These are phyloP conservation scores for Perca flavescens DNA, from an alignment of 2,113 vertebrate genomes.

Conservation along the genomic window DNA sequence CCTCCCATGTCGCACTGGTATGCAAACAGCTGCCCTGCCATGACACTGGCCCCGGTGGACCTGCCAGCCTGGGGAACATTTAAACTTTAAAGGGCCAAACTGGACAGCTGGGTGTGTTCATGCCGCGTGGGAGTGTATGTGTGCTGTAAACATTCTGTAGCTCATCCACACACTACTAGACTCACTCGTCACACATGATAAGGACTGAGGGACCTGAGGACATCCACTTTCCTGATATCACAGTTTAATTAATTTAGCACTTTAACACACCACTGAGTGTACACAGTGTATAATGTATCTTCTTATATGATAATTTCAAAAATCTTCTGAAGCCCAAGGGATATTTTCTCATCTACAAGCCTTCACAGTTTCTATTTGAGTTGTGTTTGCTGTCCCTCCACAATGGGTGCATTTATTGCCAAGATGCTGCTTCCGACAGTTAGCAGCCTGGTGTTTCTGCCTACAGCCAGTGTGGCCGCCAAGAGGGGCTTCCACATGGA, in stretches of 20 bases:
- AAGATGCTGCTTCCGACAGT: conserved; percentile 95
- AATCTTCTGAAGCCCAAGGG: neutral
- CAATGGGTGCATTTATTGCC: conserved; percentile 93
- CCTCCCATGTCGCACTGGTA: conserved; percentile 62
- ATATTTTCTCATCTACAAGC: neutral
- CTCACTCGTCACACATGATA: neutral
- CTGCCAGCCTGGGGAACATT: conserved; percentile 72
- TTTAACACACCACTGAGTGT: neutral
- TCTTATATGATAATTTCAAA: neutral
- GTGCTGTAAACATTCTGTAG: neutral
- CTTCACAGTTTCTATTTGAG: neutral
- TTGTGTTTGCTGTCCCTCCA: neutral
- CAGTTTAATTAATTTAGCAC: neutral
- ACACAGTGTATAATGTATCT: neutral
- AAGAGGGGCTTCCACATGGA: conserved; percentile 98
- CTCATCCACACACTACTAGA: neutral
- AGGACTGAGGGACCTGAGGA: conserved; percentile 19
- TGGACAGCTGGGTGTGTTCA: conserved; percentile 78
- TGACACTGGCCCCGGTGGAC: conserved; percentile 59
- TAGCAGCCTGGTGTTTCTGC: conserved; percentile 94
- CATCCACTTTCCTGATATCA: neutral
- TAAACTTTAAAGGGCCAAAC: conserved; percentile 86
- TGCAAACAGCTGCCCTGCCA: conserved; percentile 74
- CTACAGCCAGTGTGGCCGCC: conserved; percentile 91
- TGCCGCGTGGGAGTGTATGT: neutral